Conservation (phyloP, 23 tunicate species). For the Clavelina lepadiformis region DNA sequence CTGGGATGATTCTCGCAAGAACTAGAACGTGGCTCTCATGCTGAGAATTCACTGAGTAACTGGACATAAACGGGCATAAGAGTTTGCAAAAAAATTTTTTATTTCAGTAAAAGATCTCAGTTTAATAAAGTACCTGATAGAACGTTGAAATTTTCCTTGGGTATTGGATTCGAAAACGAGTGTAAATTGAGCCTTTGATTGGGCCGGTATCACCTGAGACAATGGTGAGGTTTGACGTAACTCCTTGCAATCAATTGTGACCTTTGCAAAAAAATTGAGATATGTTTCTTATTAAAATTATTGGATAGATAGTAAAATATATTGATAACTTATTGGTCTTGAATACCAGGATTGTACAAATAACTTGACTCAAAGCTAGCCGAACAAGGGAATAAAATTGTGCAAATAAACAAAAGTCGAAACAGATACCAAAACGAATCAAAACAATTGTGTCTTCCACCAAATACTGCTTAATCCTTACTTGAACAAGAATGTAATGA, state of each 20-base stretch:
- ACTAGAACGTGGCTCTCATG: constrained; percentile 83
- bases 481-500: constrained; percentile 80
- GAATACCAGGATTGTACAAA: no score
- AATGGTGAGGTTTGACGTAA: constrained; percentile 87
- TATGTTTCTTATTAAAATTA: no score
- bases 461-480: no score
- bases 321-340: no score
- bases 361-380: no score
- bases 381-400: no score
- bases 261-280: constrained; percentile 28
- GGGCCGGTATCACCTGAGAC: constrained; percentile 83
- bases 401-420: no score
- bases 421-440: no score
- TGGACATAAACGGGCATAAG: constrained; percentile 8
- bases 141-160: constrained; percentile 85
- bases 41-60: constrained; percentile 81
- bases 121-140: constrained; percentile 84
- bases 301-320: no score
- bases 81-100: not conserved
- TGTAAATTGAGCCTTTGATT: constrained; percentile 70
- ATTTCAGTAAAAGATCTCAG: not conserved
- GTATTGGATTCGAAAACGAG: constrained; percentile 79
- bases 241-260: constrained; percentile 75
- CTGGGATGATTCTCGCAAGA: constrained; percentile 73
- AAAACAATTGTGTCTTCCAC: no score